These are phyloP conservation scores for Psephotus haematonotus DNA, from an alignment of 2,113 vertebrate species.

Conservation along the genomic window DNA sequence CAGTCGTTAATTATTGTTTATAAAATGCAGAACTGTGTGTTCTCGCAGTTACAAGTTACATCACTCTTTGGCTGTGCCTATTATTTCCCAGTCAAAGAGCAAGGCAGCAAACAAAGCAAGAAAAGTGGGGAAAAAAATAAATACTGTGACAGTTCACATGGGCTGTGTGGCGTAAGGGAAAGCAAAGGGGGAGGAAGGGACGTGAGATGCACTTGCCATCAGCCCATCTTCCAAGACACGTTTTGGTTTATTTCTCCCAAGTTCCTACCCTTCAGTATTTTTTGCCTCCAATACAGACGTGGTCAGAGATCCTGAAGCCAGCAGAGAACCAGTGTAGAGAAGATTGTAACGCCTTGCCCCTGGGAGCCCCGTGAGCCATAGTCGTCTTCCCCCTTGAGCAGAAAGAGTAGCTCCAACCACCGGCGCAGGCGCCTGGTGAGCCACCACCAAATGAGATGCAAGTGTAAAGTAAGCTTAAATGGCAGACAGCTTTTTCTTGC, in stretches of 20 bases:
- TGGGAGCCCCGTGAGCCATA: background rate
- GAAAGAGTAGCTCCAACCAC: background rate
- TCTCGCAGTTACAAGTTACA: background rate
- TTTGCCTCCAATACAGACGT: background rate
- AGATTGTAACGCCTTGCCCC: background rate
- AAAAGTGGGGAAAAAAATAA: background rate
- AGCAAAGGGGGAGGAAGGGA: background rate
- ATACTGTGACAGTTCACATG: background rate
- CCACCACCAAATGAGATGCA: background rate
- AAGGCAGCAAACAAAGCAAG: background rate
- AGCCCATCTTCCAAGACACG: background rate
- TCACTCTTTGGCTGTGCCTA: background rate
- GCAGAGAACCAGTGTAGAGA: background rate
- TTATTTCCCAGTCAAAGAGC: constrained; percentile 12
- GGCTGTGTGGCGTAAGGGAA: background rate
- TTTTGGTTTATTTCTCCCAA: background rate
- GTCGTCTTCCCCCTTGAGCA: background rate
- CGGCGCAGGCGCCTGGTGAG: background rate
- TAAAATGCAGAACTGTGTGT: constrained; percentile 32
- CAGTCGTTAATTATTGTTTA: constrained; percentile 49
- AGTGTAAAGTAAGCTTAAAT: too few relatives aligned
- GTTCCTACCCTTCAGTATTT: background rate
- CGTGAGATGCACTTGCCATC: background rate
- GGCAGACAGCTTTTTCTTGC: background rate
- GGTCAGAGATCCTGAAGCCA: background rate